phyloP scores from a whole-genome alignment of 2,797 vertebrate genomes.

The Pangasius mekongensis region DNA sequence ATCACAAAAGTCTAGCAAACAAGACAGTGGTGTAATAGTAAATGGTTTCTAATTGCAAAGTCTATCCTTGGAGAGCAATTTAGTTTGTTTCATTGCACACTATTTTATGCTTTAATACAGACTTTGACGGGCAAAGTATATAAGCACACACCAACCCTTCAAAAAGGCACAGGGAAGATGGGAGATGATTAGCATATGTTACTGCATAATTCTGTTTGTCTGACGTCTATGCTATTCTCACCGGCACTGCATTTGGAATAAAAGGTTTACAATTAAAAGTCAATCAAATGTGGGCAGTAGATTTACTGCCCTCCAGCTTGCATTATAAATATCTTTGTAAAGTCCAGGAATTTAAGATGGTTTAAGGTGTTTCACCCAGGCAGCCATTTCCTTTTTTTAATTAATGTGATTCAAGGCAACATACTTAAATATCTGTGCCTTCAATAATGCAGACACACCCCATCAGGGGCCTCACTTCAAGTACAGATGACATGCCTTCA shows the following conservation, averaged over 20 bases:
- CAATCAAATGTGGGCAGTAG: constrained; percentile 40
- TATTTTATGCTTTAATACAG: constrained; percentile 41
- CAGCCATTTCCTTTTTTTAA: background rate
- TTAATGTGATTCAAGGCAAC: constrained; percentile 43
- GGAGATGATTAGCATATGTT: constrained; percentile 43
- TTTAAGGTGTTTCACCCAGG: constrained; percentile 2
- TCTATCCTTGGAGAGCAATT: constrained; percentile 47
- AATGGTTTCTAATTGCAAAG: constrained; percentile 47
- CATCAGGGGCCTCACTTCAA: constrained; percentile 30
- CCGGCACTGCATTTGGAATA: constrained; percentile 26
- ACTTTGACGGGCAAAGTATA: constrained; percentile 39
- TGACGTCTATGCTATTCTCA: background rate
- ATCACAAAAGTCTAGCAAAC: background rate
- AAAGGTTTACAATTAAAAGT: constrained; percentile 34
- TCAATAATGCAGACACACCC: constrained; percentile 48
- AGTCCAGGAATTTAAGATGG: constrained; percentile 26
- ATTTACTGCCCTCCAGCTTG: constrained; percentile 20
- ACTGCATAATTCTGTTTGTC: constrained; percentile 34
- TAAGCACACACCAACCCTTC: constrained; percentile 13
- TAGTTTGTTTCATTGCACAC: constrained; percentile 33
- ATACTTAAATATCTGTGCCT: constrained; percentile 45
- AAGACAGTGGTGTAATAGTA: background rate
- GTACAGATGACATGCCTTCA: constrained; percentile 34
- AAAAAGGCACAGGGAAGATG: constrained; percentile 21
- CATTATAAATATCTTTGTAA: constrained; percentile 30